phyloP scores from a whole-genome alignment of 1,140 invertebrate genomes.

The Lepeophtheirus salmonis region DNA sequence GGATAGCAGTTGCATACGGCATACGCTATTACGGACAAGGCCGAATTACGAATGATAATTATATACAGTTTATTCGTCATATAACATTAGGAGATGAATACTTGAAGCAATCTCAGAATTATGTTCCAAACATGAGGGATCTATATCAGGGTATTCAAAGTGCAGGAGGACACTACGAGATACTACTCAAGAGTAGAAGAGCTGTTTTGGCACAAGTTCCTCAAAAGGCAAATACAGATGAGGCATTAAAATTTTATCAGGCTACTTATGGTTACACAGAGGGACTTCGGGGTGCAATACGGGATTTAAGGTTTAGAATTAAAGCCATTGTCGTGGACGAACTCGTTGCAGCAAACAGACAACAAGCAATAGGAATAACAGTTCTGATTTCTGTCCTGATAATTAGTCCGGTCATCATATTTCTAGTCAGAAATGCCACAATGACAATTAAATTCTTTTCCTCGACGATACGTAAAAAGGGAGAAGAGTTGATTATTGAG shows the following conservation, averaged over 20 bases:
- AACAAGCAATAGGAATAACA: not conserved
- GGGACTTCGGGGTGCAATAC: not conserved
- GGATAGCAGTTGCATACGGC: not conserved
- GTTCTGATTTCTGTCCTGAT: slow-evolving; percentile 39
- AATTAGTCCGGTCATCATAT: slow-evolving; percentile 62
- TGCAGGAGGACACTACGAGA: too few species aligned
- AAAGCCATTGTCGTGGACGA: slow-evolving; percentile 1
- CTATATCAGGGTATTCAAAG: not conserved
- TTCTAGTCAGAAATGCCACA: slow-evolving; percentile 55
- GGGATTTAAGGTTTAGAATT: not conserved
- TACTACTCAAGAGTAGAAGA: not conserved
- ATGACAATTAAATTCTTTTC: slow-evolving; percentile 69
- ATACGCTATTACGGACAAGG: not conserved
- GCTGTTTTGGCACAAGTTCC: not conserved
- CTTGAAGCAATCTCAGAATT: slow-evolving; percentile 3
- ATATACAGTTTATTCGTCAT: slow-evolving; percentile 4
- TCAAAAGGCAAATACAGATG: not conserved
- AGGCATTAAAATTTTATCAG: not conserved
- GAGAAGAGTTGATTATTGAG: slow-evolving; percentile 56
- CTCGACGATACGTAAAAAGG: slow-evolving; percentile 51
- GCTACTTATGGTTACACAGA: not conserved
- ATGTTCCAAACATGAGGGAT: not conserved
- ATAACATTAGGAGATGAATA: not conserved
- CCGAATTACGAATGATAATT: not conserved
- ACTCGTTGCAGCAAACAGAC: not conserved